A percentile compares a stretch with the other conserved stretches of the same genome.
Evolutionary conservation across 1,140 invertebrate genomes (phyloP).

Genomic region (Acromyrmex charruanus): DNA sequence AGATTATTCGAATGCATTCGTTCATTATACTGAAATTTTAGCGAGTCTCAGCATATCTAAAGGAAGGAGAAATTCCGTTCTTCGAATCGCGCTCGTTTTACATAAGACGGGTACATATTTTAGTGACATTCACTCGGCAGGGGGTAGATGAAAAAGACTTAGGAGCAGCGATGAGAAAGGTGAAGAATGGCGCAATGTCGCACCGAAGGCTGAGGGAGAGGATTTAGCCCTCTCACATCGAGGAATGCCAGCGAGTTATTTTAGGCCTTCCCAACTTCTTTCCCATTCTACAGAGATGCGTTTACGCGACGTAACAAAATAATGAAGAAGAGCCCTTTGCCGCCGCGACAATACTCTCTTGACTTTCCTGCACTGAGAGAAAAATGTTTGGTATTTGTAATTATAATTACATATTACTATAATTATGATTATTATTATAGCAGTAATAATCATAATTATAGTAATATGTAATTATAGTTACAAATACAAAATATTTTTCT

Average conservation of each 20-base stretch:
- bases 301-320: conserved; percentile 79
- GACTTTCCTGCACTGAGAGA: not conserved
- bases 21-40: conserved; percentile 5
- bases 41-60: not conserved
- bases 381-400: too few species aligned
- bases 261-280: conserved; percentile 71
- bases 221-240: conserved; percentile 63
- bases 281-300: conserved; percentile 57
- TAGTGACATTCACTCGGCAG: conserved; percentile 63
- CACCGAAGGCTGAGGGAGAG: conserved; percentile 53
- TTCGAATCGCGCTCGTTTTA: conserved; percentile 70
- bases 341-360: conserved; percentile 31
- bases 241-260: conserved; percentile 81
- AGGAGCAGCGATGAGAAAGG: conserved; percentile 37
- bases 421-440: too few species aligned
- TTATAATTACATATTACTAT: too few species aligned
- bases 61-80: conserved; percentile 65
- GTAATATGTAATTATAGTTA: too few species aligned
- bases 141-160: conserved; percentile 64
- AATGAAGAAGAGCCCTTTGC: conserved; percentile 72
- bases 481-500: too few species aligned
- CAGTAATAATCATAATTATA: too few species aligned
- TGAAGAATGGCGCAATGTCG: conserved; percentile 69
- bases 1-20: not conserved
- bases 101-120: conserved; percentile 74